A percentile compares a stretch with the other conserved stretches of the same genome.
These are phyloP conservation scores for Dicycla oo DNA, from an alignment of 2,888 invertebrate genomes.

Conservation along the genomic window DNA sequence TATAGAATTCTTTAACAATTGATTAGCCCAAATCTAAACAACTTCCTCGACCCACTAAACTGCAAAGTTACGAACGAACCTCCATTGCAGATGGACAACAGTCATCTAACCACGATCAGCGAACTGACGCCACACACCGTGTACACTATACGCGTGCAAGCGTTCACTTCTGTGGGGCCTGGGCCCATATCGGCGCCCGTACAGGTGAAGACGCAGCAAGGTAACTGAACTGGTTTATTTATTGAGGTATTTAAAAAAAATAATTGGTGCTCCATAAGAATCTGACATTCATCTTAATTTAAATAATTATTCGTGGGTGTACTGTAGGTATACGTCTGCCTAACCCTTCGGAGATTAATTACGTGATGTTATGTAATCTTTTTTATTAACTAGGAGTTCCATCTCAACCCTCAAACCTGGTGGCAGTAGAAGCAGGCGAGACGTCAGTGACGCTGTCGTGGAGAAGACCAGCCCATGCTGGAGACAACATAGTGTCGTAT, in stretches of 20 bases:
- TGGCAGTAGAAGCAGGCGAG: constrained; percentile 96
- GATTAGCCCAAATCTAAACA: not conserved
- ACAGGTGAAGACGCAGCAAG: constrained; percentile 99
- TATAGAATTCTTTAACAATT: not conserved
- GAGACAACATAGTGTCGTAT: constrained; percentile 98
- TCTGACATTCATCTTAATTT: not conserved
- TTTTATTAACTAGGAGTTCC: constrained; percentile 94
- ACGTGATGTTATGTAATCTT: not conserved
- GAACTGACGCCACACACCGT: constrained; percentile 97
- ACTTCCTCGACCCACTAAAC: constrained; percentile 79
- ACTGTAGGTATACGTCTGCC: not conserved
- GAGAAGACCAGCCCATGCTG: constrained; percentile 97
- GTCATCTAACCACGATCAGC: constrained; percentile 97
- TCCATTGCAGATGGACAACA: constrained; percentile 93
- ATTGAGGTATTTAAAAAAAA: not conserved
- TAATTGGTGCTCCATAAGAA: too few relatives aligned
- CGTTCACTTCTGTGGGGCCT: constrained; percentile 98
- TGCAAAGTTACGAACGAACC: constrained; percentile 85
- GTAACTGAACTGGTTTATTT: constrained; percentile 85
- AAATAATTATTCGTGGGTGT: not conserved
- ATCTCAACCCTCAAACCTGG: constrained; percentile 97
- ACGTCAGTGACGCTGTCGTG: constrained; percentile 97
- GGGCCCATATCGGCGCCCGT: constrained; percentile 99
- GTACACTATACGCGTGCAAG: constrained; percentile 98
- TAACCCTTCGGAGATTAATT: not conserved